phyloP scores from a whole-genome alignment of 2,113 vertebrate genomes.

The Balaenoptera acutorostrata region DNA sequence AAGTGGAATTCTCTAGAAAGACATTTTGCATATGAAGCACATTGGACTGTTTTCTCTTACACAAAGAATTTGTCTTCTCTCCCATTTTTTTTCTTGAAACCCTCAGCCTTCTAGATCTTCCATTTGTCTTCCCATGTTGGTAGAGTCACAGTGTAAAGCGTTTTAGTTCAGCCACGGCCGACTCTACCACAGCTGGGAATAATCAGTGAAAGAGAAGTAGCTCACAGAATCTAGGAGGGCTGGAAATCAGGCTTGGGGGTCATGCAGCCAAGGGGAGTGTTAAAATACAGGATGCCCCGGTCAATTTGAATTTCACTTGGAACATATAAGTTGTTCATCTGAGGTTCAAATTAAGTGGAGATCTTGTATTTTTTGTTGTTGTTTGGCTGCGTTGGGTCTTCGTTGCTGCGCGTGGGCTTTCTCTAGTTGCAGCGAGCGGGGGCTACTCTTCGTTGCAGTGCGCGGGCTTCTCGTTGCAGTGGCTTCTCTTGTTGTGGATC shows the following conservation, averaged over 20 bases:
- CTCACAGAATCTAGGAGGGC: neutral
- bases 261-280: neutral
- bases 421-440: no score
- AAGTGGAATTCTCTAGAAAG: neutral
- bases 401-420: no score
- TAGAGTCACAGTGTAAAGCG: neutral
- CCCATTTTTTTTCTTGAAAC: neutral
- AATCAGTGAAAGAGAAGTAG: neutral
- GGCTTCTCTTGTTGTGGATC: no score
- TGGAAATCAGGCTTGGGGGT: neutral
- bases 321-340: neutral
- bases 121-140: neutral
- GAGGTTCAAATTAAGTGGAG: neutral
- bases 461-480: no score
- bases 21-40: neutral
- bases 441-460: no score
- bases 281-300: neutral
- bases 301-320: neutral
- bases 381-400: no score
- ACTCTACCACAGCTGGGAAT: neutral
- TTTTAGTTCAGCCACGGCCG: neutral
- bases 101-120: neutral
- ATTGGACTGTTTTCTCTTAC: neutral
- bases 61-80: neutral
- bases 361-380: neutral